A percentile compares a stretch with the other conserved stretches of the same genome.
These are phyloP conservation scores for Sialis fuliginosa DNA, from an alignment of 2,888 invertebrate genomes.

Conservation along the genomic window DNA sequence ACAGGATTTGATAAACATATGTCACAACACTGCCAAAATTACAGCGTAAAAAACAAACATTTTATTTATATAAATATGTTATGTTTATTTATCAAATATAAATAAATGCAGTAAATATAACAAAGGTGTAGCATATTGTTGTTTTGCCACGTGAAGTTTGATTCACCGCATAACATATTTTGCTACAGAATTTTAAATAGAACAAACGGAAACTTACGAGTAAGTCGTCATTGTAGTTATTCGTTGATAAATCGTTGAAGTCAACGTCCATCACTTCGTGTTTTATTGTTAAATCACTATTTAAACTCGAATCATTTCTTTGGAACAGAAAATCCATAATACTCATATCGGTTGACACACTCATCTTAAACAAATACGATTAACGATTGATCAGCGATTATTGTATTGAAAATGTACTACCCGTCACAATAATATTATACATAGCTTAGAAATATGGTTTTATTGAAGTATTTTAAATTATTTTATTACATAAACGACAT, in stretches of 20 bases:
- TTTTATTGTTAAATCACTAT: slow-evolving; percentile 13
- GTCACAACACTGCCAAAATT: no score
- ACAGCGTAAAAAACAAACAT: no score
- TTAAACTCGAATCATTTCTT: slow-evolving; percentile 20
- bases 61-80: no score
- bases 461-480: not conserved
- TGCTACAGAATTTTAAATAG: no score
- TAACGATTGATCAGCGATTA: not conserved
- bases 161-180: no score
- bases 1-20: no score
- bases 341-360: slow-evolving; percentile 21
- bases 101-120: no score
- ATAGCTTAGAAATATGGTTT: not conserved
- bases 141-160: no score
- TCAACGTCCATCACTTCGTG: slow-evolving; percentile 8
- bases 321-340: slow-evolving; percentile 24
- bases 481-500: no score
- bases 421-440: not conserved
- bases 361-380: slow-evolving; percentile 12
- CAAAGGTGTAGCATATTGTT: no score
- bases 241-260: not conserved
- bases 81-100: no score
- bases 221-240: slow-evolving; percentile 3
- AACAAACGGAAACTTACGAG: not conserved
- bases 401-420: slow-evolving; percentile 1